Evolutionary conservation across 1,140 invertebrate genomes (phyloP).

Genomic region (Leptopilina boulardi): DNA sequence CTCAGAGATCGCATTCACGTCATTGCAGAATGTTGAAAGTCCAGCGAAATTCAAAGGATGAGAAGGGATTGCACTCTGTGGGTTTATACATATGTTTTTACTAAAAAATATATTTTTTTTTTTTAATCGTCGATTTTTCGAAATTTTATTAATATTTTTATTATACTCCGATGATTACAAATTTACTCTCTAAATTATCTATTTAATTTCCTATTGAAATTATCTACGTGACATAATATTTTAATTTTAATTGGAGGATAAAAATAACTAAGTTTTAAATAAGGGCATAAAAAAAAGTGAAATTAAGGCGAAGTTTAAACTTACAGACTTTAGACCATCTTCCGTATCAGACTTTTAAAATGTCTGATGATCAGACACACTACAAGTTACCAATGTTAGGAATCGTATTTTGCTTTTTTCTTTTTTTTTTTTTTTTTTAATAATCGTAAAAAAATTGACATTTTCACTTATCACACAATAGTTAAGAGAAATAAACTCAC

Average conservation of each 20-base stretch:
- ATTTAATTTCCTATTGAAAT: not conserved
- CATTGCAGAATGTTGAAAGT: constrained; percentile 84
- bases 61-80: constrained; percentile 80
- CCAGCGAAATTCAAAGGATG: constrained; percentile 86
- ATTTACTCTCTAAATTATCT: not conserved
- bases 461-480: constrained; percentile 11
- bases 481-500: constrained; percentile 74
- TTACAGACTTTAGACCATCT: constrained; percentile 22
- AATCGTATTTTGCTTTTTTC: constrained; percentile 6
- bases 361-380: constrained; percentile 27
- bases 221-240: not conserved
- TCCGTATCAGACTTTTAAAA: not conserved
- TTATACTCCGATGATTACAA: not conserved
- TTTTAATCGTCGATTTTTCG: too few relatives aligned
- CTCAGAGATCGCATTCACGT: constrained; percentile 83
- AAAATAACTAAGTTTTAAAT: not conserved
- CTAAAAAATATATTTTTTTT: too few relatives aligned
- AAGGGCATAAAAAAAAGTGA: not conserved
- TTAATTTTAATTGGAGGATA: not conserved
- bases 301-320: not conserved
- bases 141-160: not conserved
- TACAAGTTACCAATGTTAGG: constrained; percentile 29
- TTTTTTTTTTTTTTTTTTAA: not conserved
- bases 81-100: not conserved
- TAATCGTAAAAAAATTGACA: constrained; percentile 27